Percentiles rank a stretch among this genome's conserved stretches.
These are phyloP conservation scores for Limnephilus rhombicus DNA, from an alignment of 2,888 invertebrate genomes.

Conservation along the genomic window DNA sequence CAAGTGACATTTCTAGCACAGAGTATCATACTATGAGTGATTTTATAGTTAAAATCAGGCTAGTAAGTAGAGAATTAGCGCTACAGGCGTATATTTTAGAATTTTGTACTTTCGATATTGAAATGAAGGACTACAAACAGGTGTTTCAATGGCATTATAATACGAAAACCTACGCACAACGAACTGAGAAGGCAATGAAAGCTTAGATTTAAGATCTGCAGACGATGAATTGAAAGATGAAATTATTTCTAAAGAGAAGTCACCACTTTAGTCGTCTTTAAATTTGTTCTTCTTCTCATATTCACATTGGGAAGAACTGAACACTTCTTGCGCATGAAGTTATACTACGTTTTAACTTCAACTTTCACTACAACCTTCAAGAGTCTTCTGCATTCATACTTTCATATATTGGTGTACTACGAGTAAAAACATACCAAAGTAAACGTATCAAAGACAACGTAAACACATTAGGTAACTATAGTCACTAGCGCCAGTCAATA, in stretches of 20 bases:
- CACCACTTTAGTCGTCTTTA: no score
- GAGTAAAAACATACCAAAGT: no score
- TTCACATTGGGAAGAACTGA: no score
- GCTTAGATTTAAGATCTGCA: background rate
- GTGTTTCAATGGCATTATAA: background rate
- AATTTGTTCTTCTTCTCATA: no score
- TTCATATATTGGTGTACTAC: no score
- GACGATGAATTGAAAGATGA: background rate
- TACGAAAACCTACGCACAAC: slow-evolving; percentile 35
- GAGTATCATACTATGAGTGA: background rate
- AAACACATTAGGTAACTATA: no score
- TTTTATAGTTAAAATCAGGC: background rate
- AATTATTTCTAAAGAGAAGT: background rate
- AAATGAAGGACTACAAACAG: background rate
- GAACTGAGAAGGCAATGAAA: background rate
- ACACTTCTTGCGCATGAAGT: no score
- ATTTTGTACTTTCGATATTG: background rate
- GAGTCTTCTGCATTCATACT: no score
- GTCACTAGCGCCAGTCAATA: no score
- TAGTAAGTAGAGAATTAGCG: background rate
- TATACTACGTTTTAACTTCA: no score
- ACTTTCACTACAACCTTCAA: no score
- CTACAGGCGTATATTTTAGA: background rate
- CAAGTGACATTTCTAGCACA: background rate
- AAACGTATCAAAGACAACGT: no score